These are phyloP conservation scores for Brienomyrus longianalis DNA, from an alignment of 2,113 vertebrate species.

Conservation along the genomic window DNA sequence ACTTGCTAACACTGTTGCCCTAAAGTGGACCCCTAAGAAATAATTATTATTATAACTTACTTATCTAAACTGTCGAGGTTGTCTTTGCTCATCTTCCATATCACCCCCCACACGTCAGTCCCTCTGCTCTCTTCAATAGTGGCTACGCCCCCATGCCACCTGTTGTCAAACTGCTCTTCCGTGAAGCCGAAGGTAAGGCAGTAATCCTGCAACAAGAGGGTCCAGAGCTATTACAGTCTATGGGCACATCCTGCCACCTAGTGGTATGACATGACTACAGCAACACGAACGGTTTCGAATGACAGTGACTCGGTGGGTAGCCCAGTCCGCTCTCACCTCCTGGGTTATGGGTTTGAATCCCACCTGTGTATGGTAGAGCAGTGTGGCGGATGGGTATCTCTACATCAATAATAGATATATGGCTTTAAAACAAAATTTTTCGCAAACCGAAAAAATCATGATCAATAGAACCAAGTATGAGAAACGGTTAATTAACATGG, in stretches of 20 bases:
- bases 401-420: background rate
- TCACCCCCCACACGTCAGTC: constrained; percentile 82
- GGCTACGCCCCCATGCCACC: constrained; percentile 83
- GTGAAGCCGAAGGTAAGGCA: constrained; percentile 74
- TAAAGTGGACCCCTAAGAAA: background rate
- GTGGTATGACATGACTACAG: background rate
- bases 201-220: constrained; percentile 68
- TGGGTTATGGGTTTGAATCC: background rate
- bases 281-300: background rate
- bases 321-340: background rate
- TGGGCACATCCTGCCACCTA: background rate
- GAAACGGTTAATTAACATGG: background rate
- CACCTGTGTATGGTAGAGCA: background rate
- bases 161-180: constrained; percentile 47
- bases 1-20: background rate
- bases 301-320: background rate
- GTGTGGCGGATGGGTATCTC: background rate
- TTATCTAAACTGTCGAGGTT: constrained; percentile 65
- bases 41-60: constrained; percentile 52
- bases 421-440: background rate
- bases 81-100: constrained; percentile 76
- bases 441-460: background rate
- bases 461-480: background rate
- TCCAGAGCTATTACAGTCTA: constrained; percentile 18
- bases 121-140: constrained; percentile 71